Percentiles rank a stretch among this genome's conserved stretches.
Evolutionary conservation across 2,888 invertebrate genomes (phyloP).

Genomic region (Lochmaea crataegi): DNA sequence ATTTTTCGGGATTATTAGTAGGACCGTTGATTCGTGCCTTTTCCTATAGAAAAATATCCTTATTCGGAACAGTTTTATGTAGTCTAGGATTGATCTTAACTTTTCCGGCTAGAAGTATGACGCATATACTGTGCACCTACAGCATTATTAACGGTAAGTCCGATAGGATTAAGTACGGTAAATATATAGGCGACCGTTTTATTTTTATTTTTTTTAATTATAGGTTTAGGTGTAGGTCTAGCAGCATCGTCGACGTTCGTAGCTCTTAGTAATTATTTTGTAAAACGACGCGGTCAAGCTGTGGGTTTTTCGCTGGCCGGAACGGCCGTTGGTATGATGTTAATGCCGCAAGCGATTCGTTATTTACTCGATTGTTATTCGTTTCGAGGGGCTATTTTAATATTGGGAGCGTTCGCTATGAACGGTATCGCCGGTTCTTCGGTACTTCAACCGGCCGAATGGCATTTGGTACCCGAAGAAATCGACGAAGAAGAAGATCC

Average conservation of each 20-base stretch:
- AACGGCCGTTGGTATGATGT: slow-evolving; percentile 81
- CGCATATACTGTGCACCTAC: slow-evolving; percentile 77
- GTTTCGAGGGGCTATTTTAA: slow-evolving; percentile 76
- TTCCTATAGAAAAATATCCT: slow-evolving; percentile 78
- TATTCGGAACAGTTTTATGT: slow-evolving; percentile 75
- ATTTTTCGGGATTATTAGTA: slow-evolving; percentile 82
- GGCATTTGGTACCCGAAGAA: slow-evolving; percentile 74
- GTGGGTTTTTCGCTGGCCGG: slow-evolving; percentile 85
- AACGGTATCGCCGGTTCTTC: slow-evolving; percentile 76
- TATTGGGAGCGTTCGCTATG: slow-evolving; percentile 75
- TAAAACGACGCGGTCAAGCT: slow-evolving; percentile 81
- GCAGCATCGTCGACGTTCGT: slow-evolving; percentile 83
- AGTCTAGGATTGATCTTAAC: slow-evolving; percentile 76
- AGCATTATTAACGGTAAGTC: slow-evolving; percentile 78
- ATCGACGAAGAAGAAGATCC: slow-evolving; percentile 67
- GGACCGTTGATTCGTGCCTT: slow-evolving; percentile 81
- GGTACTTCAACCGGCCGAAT: slow-evolving; percentile 77
- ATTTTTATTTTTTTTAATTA: slow-evolving; percentile 54
- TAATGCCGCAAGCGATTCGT: slow-evolving; percentile 81
- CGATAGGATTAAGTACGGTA: not conserved
- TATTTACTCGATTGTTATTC: slow-evolving; percentile 73
- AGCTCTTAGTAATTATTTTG: slow-evolving; percentile 81
- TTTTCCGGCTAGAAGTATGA: slow-evolving; percentile 77
- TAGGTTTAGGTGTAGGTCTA: slow-evolving; percentile 81
- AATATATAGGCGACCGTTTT: not conserved